Evolutionary conservation across 2,888 invertebrate genomes (phyloP).

Genomic region (Uropetala carovei): DNA sequence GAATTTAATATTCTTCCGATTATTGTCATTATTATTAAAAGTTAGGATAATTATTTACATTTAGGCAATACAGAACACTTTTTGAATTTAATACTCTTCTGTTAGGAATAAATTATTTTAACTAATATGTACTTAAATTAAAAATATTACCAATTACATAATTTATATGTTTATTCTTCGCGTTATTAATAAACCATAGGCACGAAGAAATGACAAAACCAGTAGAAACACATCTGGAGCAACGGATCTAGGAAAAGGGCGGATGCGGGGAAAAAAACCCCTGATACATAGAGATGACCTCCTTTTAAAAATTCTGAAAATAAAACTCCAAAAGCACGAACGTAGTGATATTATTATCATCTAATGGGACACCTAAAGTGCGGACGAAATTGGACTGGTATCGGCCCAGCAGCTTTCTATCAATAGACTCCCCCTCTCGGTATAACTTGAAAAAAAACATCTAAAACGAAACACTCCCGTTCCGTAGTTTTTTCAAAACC

Average conservation of each 20-base stretch:
- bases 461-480: neutral
- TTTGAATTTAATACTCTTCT: no score
- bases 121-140: no score
- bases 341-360: slow-evolving; percentile 20
- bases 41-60: no score
- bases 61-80: no score
- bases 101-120: no score
- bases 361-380: neutral
- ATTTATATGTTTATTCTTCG: no score
- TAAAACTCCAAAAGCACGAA: slow-evolving; percentile 23
- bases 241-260: neutral
- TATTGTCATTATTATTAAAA: no score
- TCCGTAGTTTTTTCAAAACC: neutral
- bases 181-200: no score
- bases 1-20: no score
- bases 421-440: neutral
- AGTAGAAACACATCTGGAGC: no score
- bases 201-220: no score
- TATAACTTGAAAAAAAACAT: neutral
- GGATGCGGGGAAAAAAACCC: neutral
- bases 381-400: neutral
- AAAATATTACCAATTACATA: no score
- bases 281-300: neutral
- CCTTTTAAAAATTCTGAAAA: neutral
- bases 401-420: neutral